A percentile compares a stretch with the other conserved stretches of the same genome.
Evolutionary conservation across 2,797 vertebrate genomes (phyloP).

Genomic region (Sebastes paucispinis): DNA sequence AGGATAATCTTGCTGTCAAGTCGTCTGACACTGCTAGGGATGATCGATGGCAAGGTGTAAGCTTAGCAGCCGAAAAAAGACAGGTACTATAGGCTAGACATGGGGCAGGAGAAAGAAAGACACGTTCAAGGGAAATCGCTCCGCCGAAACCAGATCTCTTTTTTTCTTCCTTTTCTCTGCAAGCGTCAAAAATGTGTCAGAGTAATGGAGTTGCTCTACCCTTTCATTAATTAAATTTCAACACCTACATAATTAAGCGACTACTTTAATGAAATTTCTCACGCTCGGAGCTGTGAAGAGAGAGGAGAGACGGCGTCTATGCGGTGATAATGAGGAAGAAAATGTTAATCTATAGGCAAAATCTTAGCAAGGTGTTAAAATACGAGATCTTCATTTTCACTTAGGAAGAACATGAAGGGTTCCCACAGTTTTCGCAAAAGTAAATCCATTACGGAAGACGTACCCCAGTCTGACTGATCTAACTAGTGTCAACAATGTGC

Average conservation of each 20-base stretch:
- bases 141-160: slow-evolving; percentile 47
- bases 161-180: slow-evolving; percentile 57
- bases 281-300: slow-evolving; percentile 76
- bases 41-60: slow-evolving; percentile 68
- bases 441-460: slow-evolving; percentile 12
- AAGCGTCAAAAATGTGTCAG: slow-evolving; percentile 78
- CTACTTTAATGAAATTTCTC: slow-evolving; percentile 85
- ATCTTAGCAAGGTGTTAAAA: slow-evolving; percentile 67
- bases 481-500: slow-evolving; percentile 3
- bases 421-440: slow-evolving; percentile 29
- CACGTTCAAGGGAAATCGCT: slow-evolving; percentile 53
- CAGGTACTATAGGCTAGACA: slow-evolving; percentile 38
- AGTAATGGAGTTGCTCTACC: slow-evolving; percentile 81
- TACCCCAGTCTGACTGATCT: not conserved
- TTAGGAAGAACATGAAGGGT: slow-evolving; percentile 54
- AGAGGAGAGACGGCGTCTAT: slow-evolving; percentile 73
- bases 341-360: slow-evolving; percentile 77
- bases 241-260: slow-evolving; percentile 88
- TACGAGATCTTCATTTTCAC: slow-evolving; percentile 70
- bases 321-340: slow-evolving; percentile 81
- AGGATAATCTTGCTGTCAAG: slow-evolving; percentile 55
- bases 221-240: slow-evolving; percentile 90
- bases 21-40: slow-evolving; percentile 52
- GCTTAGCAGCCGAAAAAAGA: slow-evolving; percentile 52
- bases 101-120: slow-evolving; percentile 12